Evolutionary conservation across 2,113 vertebrate species (phyloP).

Genomic region (Cavia porcellus): DNA sequence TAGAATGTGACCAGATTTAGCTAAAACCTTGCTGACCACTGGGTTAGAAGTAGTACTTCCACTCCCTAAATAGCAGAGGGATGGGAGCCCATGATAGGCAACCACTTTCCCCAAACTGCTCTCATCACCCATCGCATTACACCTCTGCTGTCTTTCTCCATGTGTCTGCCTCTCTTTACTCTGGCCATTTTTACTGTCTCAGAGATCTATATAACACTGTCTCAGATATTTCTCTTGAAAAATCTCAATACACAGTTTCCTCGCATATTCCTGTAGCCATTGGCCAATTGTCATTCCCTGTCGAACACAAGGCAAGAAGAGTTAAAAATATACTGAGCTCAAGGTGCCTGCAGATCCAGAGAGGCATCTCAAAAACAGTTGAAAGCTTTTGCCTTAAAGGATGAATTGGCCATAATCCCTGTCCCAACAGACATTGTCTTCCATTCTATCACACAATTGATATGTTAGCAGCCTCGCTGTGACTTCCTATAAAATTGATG

Average conservation of each 20-base stretch:
- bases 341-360: too few relatives aligned
- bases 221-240: background rate
- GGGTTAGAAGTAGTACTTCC: background rate
- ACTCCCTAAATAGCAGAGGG: background rate
- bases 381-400: background rate
- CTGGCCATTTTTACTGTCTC: background rate
- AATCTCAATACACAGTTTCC: background rate
- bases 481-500: background rate
- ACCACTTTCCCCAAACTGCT: background rate
- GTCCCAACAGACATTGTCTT: background rate
- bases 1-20: background rate
- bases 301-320: background rate
- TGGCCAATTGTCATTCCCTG: background rate
- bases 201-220: background rate
- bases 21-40: background rate
- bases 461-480: background rate
- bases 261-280: background rate
- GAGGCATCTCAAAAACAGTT: background rate
- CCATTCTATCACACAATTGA: background rate
- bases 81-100: background rate
- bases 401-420: background rate
- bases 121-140: background rate
- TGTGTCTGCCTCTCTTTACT: too few relatives aligned
- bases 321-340: background rate
- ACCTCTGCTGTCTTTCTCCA: too few relatives aligned